A percentile compares a stretch with the other conserved stretches of the same genome.
These are phyloP conservation scores for Dendroctonus ponderosae DNA, from an alignment of 1,140 invertebrate genomes.

Conservation along the genomic window DNA sequence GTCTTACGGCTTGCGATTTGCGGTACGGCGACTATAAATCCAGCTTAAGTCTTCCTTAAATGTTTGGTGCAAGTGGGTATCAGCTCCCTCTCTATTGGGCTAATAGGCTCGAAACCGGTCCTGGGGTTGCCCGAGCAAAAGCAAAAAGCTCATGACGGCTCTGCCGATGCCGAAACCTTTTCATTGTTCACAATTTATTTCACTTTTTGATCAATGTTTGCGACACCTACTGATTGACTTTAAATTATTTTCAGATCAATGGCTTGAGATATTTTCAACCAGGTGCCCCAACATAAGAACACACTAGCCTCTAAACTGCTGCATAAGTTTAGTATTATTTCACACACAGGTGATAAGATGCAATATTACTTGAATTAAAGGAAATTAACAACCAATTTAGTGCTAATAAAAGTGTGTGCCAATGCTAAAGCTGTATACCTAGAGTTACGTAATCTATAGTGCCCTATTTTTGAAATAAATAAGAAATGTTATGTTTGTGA, in stretches of 20 bases:
- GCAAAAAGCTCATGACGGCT: too few relatives aligned
- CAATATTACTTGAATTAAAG: slow-evolving; percentile 40
- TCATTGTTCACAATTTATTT: too few relatives aligned
- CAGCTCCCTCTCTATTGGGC: too few relatives aligned
- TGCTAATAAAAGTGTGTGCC: slow-evolving; percentile 33
- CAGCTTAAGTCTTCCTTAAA: too few relatives aligned
- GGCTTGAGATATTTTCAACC: slow-evolving; percentile 71
- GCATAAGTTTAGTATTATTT: slow-evolving; percentile 23
- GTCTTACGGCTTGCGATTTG: too few relatives aligned
- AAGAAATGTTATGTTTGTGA: too few relatives aligned
- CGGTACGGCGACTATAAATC: too few relatives aligned
- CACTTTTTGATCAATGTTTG: too few relatives aligned
- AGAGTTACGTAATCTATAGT: neutral
- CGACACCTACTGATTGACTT: neutral
- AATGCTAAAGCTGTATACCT: slow-evolving; percentile 2
- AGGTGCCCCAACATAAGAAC: slow-evolving; percentile 52
- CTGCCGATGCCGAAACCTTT: too few relatives aligned
- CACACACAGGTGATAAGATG: slow-evolving; percentile 42
- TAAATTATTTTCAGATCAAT: slow-evolving; percentile 64
- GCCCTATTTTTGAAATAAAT: slow-evolving; percentile 17
- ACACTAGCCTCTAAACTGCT: neutral
- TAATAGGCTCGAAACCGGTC: too few relatives aligned
- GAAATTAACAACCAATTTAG: slow-evolving; percentile 5
- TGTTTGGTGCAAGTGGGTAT: too few relatives aligned
- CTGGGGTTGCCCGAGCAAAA: too few relatives aligned